These are phyloP conservation scores for Cryptocephalus primarius DNA, from an alignment of 2,888 invertebrate genomes.

Conservation along the genomic window DNA sequence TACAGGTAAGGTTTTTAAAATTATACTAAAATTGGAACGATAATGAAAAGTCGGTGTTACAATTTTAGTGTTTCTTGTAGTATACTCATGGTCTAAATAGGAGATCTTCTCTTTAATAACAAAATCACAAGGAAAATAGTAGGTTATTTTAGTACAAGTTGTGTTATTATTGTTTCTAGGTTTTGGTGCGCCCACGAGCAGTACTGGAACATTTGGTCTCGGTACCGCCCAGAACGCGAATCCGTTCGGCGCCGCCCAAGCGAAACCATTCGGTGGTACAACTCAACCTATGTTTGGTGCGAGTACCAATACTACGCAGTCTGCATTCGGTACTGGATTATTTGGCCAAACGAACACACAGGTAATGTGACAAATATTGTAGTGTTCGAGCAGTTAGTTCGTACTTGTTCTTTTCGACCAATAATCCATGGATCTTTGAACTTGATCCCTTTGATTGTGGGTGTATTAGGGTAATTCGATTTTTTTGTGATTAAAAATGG, in stretches of 20 bases:
- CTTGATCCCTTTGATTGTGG: background rate
- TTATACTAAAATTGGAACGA: background rate
- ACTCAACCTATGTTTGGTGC: conserved; percentile 29
- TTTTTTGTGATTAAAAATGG: too few species aligned
- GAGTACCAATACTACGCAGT: conserved; percentile 25
- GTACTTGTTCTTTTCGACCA: background rate
- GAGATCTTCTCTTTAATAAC: too few species aligned
- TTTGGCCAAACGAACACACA: conserved; percentile 26
- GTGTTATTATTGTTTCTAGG: conserved; percentile 8
- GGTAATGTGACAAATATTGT: conserved; percentile 9
- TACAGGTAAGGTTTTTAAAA: conserved; percentile 3
- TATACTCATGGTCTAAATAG: too few species aligned
- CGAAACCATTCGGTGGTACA: conserved; percentile 42
- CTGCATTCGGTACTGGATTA: conserved; percentile 41
- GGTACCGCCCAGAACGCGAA: conserved; percentile 35
- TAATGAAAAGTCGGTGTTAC: too few species aligned
- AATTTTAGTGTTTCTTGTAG: too few species aligned
- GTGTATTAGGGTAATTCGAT: too few species aligned
- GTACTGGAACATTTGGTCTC: conserved; percentile 34
- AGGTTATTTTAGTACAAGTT: too few species aligned
- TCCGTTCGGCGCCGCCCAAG: conserved; percentile 33
- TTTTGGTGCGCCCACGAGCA: conserved; percentile 25
- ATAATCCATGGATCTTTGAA: too few species aligned
- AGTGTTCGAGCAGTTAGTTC: background rate
- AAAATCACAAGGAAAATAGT: too few species aligned